Evolutionary conservation across 2,888 invertebrate genomes (phyloP).

Genomic region (Archaeoteleia sp.): DNA sequence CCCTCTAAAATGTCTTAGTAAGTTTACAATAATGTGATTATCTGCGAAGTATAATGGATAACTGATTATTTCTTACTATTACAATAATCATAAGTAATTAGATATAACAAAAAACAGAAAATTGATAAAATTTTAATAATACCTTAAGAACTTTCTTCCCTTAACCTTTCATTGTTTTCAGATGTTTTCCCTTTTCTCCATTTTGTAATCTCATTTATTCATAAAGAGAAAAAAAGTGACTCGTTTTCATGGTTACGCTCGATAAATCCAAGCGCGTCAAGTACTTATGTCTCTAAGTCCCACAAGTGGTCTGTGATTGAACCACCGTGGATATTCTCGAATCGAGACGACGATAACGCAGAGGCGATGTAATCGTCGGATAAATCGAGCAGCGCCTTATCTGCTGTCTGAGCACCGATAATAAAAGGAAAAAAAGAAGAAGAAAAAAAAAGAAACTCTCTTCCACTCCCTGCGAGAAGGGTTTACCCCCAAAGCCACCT

Average conservation of each 20-base stretch:
- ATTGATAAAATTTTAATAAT: too few relatives aligned
- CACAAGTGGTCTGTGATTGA: constrained; percentile 44
- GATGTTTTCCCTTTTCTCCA: too few relatives aligned
- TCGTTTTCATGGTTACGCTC: constrained; percentile 39
- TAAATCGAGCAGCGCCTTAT: constrained; percentile 53
- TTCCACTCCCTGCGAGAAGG: constrained; percentile 44
- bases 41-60: too few relatives aligned
- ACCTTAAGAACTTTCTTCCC: too few relatives aligned
- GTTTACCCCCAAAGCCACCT: constrained; percentile 52
- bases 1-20: too few relatives aligned
- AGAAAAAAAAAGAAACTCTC: constrained; percentile 44
- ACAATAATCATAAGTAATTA: too few relatives aligned
- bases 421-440: constrained; percentile 15
- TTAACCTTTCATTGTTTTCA: too few relatives aligned
- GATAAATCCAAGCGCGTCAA: constrained; percentile 45
- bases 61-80: too few relatives aligned
- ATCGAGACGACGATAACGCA: constrained; percentile 37
- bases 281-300: constrained; percentile 46
- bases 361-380: constrained; percentile 45
- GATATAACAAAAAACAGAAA: too few relatives aligned
- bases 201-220: constrained; percentile 14
- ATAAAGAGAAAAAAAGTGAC: constrained; percentile 23
- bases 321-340: constrained; percentile 35
- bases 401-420: constrained; percentile 38
- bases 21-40: too few relatives aligned